These are phyloP conservation scores for Gallirallus australis DNA, from an alignment of 2,797 vertebrate species.

Conservation along the genomic window DNA sequence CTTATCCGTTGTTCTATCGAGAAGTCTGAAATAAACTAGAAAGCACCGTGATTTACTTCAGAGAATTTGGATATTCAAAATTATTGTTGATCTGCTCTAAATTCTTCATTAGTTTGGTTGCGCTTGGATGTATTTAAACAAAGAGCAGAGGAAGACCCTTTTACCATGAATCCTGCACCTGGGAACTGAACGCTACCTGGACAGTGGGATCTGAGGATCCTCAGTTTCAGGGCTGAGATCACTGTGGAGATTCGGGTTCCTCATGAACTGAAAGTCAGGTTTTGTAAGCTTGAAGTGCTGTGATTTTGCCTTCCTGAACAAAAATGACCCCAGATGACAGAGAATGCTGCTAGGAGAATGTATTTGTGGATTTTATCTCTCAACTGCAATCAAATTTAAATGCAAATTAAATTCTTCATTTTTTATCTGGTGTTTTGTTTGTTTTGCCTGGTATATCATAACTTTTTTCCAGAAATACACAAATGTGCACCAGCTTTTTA, in stretches of 20 bases:
- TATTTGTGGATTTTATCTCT: neutral
- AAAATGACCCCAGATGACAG: neutral
- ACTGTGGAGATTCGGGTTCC: neutral
- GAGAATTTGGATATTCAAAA: neutral
- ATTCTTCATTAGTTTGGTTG: neutral
- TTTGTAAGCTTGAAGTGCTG: neutral
- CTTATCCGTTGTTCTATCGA: neutral
- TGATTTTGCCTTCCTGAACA: neutral
- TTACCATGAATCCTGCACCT: neutral
- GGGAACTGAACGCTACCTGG: neutral
- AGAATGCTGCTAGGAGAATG: neutral
- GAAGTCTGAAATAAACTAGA: neutral
- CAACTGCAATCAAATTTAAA: neutral
- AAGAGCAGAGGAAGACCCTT: neutral
- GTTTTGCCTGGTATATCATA: neutral
- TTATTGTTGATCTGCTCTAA: neutral
- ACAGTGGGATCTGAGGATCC: neutral
- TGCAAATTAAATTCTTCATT: neutral
- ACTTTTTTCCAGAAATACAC: neutral
- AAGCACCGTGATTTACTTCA: neutral
- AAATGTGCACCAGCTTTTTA: neutral
- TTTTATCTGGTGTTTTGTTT: neutral
- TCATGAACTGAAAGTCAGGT: neutral
- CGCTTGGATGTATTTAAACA: neutral
- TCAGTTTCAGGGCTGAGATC: neutral